These are phyloP conservation scores for Formica selysi DNA, from an alignment of 1,140 invertebrate genomes.

Conservation along the genomic window DNA sequence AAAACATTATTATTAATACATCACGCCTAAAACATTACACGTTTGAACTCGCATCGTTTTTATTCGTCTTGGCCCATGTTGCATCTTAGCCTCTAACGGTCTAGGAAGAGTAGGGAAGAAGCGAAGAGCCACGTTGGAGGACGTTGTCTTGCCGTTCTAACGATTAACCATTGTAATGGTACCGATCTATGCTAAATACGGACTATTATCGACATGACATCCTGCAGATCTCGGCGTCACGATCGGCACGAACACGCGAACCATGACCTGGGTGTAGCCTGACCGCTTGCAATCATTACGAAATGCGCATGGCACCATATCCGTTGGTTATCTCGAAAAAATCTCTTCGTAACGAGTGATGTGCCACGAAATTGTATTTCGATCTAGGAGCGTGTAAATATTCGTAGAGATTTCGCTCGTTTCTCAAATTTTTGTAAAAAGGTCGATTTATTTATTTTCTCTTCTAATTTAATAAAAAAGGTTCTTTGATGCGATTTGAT, in stretches of 20 bases:
- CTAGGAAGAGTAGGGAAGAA: slow-evolving; percentile 31
- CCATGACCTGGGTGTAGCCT: slow-evolving; percentile 63
- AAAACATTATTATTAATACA: not conserved
- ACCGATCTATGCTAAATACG: slow-evolving; percentile 75
- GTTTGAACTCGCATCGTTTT: not conserved
- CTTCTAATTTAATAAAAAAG: not conserved
- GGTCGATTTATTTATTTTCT: not conserved
- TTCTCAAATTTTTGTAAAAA: not conserved
- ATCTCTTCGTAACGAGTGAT: not conserved
- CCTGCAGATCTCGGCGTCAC: slow-evolving; percentile 68
- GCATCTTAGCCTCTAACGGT: not conserved
- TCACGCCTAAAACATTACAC: not conserved
- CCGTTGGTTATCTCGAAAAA: slow-evolving; percentile 30
- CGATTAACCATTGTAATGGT: slow-evolving; percentile 77
- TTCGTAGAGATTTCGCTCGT: not conserved
- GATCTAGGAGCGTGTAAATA: not conserved
- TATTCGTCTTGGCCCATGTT: not conserved
- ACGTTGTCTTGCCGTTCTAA: slow-evolving; percentile 77
- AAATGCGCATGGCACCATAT: slow-evolving; percentile 60
- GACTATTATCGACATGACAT: slow-evolving; percentile 78
- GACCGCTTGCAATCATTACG: slow-evolving; percentile 43
- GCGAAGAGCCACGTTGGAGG: slow-evolving; percentile 42
- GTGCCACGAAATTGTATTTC: not conserved
- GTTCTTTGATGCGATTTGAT: not conserved
- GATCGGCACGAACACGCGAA: slow-evolving; percentile 64